phyloP scores from a whole-genome alignment of 2,113 vertebrate genomes.

The Forbesichthys papilliferus region DNA sequence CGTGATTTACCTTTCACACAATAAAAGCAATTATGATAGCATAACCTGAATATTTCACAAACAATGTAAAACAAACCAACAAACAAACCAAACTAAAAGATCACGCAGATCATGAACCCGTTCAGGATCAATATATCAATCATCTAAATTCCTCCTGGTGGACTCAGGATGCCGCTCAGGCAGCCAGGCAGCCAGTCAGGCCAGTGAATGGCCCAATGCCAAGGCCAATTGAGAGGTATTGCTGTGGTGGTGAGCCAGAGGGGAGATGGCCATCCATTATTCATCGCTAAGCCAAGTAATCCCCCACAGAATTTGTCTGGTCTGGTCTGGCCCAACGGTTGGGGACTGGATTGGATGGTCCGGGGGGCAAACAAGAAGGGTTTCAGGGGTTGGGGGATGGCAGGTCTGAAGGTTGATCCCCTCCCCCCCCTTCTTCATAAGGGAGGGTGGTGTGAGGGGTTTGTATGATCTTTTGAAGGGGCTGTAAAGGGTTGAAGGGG shows the following conservation, averaged over 20 bases:
- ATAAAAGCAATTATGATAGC: no score
- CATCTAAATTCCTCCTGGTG: no score
- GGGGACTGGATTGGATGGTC: constrained; percentile 72
- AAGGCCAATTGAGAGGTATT: constrained; percentile 80
- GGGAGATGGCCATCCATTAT: constrained; percentile 83
- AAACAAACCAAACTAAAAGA: no score
- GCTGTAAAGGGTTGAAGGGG: constrained; percentile 49
- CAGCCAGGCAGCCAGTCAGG: constrained; percentile 70
- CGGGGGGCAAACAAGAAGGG: constrained; percentile 68
- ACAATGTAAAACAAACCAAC: no score
- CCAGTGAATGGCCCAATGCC: constrained; percentile 73
- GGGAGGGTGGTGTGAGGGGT: constrained; percentile 11
- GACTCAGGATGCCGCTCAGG: constrained; percentile 12
- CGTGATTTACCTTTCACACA: no score
- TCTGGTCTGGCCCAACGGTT: constrained; percentile 75
- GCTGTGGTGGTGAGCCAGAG: constrained; percentile 75
- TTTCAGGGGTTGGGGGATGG: constrained; percentile 64
- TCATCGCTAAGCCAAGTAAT: constrained; percentile 82
- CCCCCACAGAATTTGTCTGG: constrained; percentile 79
- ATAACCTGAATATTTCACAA: no score
- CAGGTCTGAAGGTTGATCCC: constrained; percentile 49
- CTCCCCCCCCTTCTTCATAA: not conserved
- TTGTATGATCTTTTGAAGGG: constrained; percentile 61
- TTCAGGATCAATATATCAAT: no score
- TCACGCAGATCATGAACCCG: no score